Conservation (phyloP, 1,140 invertebrate species). For the Zaprionus lachaisei region DNA sequence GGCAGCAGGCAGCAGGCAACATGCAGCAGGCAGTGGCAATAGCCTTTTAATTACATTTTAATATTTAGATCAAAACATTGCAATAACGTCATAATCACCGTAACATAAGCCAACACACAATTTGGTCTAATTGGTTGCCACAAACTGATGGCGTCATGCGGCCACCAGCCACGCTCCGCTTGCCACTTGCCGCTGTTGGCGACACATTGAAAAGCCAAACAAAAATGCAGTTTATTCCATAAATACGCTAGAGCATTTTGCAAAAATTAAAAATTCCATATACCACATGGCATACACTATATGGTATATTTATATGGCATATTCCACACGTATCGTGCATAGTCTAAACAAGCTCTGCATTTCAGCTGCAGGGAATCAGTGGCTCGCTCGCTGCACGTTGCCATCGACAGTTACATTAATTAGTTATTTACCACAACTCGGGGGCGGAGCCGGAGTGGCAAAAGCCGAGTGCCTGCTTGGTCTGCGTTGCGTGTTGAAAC, state of each 20-base stretch:
- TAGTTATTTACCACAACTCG: conserved; percentile 57
- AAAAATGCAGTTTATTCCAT: conserved; percentile 59
- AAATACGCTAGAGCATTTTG: conserved; percentile 58
- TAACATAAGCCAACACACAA: conserved; percentile 36
- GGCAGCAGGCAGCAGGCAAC: conserved; percentile 8
- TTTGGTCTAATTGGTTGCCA: conserved; percentile 67
- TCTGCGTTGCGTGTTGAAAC: conserved; percentile 60
- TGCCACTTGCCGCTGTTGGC: conserved; percentile 17
- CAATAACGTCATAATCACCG: conserved; percentile 40
- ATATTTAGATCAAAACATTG: conserved; percentile 57
- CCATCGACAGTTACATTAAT: conserved; percentile 65
- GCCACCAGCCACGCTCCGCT: conserved; percentile 30
- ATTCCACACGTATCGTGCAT: not conserved
- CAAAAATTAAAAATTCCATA: conserved; percentile 46
- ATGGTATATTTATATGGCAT: not conserved
- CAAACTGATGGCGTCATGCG: conserved; percentile 42
- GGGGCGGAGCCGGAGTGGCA: conserved; percentile 3
- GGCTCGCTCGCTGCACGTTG: conserved; percentile 14
- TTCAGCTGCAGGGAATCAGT: conserved; percentile 48
- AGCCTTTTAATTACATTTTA: conserved; percentile 70
- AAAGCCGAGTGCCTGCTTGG: not conserved
- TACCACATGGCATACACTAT: not conserved
- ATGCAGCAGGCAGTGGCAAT: conserved; percentile 13
- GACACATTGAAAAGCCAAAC: conserved; percentile 45
- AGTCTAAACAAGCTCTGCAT: conserved; percentile 12